A percentile compares a stretch with the other conserved stretches of the same genome.
phyloP scores from a whole-genome alignment of 2,888 invertebrate genomes.

The Rhopalosiphum nymphaeae region DNA sequence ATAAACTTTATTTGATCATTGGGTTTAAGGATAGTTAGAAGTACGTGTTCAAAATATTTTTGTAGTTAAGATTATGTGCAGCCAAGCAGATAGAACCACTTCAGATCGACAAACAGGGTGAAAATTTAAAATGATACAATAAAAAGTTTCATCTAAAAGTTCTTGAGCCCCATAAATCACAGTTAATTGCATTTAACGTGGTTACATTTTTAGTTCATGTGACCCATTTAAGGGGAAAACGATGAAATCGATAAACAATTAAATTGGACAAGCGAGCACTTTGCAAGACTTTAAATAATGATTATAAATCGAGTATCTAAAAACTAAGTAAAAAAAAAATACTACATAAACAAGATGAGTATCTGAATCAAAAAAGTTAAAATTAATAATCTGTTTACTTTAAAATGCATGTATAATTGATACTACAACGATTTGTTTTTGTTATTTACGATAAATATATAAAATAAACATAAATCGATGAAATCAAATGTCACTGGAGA shows the following conservation, averaged over 20 bases:
- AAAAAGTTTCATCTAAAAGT: slow-evolving; percentile 24
- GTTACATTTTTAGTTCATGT: background rate
- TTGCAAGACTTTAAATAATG: slow-evolving; percentile 11
- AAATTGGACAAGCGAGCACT: slow-evolving; percentile 21
- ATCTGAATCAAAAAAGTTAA: background rate
- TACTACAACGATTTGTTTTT: slow-evolving; percentile 8
- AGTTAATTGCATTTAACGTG: slow-evolving; percentile 18
- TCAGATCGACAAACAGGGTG: background rate
- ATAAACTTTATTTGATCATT: background rate
- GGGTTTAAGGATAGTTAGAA: background rate
- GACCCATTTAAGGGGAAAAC: slow-evolving; percentile 11
- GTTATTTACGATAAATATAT: background rate
- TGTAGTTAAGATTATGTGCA: background rate
- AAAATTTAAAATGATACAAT: background rate
- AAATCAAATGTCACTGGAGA: background rate
- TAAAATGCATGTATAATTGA: background rate
- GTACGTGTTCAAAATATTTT: slow-evolving; percentile 28
- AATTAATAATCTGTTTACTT: slow-evolving; percentile 13
- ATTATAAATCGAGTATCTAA: slow-evolving; percentile 29
- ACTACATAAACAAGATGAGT: background rate
- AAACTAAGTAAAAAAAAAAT: background rate
- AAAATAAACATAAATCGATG: background rate
- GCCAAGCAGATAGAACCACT: background rate
- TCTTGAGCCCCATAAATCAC: slow-evolving; percentile 29
- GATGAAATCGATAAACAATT: slow-evolving; percentile 26